Conservation (phyloP, 2,113 vertebrate species). For the cat (Felis catus) region DNA sequence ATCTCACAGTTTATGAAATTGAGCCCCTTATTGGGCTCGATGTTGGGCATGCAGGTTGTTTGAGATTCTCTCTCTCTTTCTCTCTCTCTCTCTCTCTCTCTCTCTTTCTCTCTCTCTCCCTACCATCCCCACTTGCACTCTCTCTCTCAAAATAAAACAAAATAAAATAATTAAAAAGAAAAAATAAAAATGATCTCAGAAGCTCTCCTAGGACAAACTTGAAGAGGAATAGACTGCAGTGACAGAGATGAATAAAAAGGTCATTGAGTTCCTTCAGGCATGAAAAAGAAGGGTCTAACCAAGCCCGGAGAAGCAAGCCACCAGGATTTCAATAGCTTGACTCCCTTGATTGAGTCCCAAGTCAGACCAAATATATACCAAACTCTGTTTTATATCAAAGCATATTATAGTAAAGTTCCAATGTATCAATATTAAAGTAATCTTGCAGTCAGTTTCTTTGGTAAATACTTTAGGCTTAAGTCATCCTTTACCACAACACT, state of each 20-base stretch:
- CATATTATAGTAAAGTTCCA: not conserved
- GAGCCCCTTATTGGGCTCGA: too few relatives aligned
- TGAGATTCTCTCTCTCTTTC: too few relatives aligned
- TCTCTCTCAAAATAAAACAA: too few relatives aligned
- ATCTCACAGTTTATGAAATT: too few relatives aligned
- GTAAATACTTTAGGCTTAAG: not conserved
- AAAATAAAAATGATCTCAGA: not conserved
- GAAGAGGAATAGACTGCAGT: not conserved
- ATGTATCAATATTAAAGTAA: not conserved
- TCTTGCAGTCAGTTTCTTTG: not conserved
- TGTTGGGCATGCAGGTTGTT: too few relatives aligned
- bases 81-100: too few relatives aligned
- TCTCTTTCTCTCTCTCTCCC: too few relatives aligned
- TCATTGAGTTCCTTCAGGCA: not conserved
- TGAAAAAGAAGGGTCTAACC: not conserved
- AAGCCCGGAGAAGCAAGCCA: not conserved
- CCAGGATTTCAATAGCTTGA: not conserved
- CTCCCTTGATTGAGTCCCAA: not conserved
- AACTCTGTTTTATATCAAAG: conserved; percentile 36
- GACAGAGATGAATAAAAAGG: not conserved
- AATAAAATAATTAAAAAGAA: too few relatives aligned
- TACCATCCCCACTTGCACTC: too few relatives aligned
- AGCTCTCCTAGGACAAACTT: not conserved
- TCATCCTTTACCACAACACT: not conserved
- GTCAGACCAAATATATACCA: not conserved